Base-by-base conservation (phyloP, 2,888 invertebrate species). In the Cantharis flavilabris region DNA sequence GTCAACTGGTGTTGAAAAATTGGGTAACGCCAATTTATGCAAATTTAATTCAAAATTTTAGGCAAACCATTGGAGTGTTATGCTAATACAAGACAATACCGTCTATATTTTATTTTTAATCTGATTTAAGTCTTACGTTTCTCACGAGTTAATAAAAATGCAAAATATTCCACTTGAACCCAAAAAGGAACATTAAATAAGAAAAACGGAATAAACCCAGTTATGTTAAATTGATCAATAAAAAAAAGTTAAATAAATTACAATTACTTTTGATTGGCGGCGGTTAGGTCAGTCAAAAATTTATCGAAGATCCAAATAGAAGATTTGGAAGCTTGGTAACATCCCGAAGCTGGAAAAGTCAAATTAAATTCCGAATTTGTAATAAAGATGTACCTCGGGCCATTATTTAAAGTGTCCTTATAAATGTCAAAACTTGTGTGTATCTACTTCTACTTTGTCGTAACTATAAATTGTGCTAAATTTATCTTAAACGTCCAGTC, bases 401-500 rank as follows among this genome's bases (percentile, higher is more conserved):
- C 49, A 49, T 49, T 49, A 49, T 49, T 49, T 49, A 49, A 49
- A 49, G 7, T 49, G 49, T 49, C 49, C 49, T 49, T 49, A 49
- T 49, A 49, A 49, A 49, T 49, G 49, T 49, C 49, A 49, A 49
- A 49, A 49, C n/a, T 49, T 9, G 49, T 49, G n/a, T 49, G 28
- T 49, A 49, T n/a, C 49, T 49, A n/a, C 49, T 49, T 49, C 49
- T 49, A 33, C 49, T 49, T 49, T 49, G 49, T 49, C 49, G 49
- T 49, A 49, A 49, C 49, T 49, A 49, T 49, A 49, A 69, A 69
- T 69, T 26, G 28, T 69, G 26, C 69, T 69, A 26, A 70, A 33
- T 14, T 70, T 70, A 70, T 69, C 69, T 69, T 69, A 69, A 69
- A 69, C 28, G 49, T 20, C 18, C 62, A 73, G 62, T 70, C 23